Evolutionary conservation across 2,113 vertebrate species (phyloP).

Genomic region (Sinosuthora webbiana): DNA sequence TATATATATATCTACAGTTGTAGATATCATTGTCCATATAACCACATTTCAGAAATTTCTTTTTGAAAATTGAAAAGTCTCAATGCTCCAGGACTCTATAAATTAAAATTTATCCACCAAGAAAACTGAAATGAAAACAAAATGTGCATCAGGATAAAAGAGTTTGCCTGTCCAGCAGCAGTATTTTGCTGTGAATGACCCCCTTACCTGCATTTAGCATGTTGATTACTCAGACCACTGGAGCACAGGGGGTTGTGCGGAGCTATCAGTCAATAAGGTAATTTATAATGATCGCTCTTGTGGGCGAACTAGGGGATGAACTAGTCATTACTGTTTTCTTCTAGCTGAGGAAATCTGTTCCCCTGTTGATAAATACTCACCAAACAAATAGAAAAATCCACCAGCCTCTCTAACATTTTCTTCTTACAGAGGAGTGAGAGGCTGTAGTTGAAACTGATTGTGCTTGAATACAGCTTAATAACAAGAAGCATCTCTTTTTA

Average conservation of each 20-base stretch:
- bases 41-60: neutral
- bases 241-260: slow-evolving; percentile 31
- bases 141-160: neutral
- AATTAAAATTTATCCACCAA: neutral
- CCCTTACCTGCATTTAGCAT: slow-evolving; percentile 42
- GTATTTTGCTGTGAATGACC: neutral
- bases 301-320: slow-evolving; percentile 18
- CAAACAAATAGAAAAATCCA: neutral
- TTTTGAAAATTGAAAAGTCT: neutral
- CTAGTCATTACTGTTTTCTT: neutral
- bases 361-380: neutral
- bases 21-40: neutral
- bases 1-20: neutral
- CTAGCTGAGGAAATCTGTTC: neutral
- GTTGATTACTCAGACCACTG: slow-evolving; percentile 52
- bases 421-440: neutral
- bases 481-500: neutral
- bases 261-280: slow-evolving; percentile 61
- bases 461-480: neutral
- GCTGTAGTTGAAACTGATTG: neutral
- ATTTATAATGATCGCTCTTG: slow-evolving; percentile 54
- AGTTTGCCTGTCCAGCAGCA: neutral
- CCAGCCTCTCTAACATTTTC: neutral
- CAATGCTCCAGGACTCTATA: neutral
- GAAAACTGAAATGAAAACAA: slow-evolving; percentile 6